Percentiles rank a stretch among this genome's conserved stretches.
Conservation (phyloP, 1,140 invertebrate genomes). For the Brachionus angularis region DNA sequence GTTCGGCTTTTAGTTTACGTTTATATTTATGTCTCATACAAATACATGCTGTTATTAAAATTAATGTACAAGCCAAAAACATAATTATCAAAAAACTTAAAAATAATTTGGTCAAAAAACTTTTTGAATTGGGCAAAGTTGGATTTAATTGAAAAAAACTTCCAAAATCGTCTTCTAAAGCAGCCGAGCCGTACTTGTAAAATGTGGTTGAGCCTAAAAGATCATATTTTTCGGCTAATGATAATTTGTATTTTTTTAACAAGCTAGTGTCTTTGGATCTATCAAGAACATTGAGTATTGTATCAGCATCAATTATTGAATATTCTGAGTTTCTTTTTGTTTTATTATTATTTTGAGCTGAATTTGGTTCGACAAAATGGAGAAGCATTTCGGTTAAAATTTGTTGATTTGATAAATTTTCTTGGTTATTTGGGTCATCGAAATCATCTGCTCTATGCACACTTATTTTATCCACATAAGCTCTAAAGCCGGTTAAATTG, state of each 20-base stretch:
- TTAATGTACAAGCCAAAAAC: neutral
- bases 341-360: neutral
- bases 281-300: slow-evolving; percentile 8
- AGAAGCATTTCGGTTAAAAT: slow-evolving; percentile 30
- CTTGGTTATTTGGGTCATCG: no score
- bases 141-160: neutral
- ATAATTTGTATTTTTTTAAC: slow-evolving; percentile 29
- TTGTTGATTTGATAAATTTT: neutral
- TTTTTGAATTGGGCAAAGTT: neutral
- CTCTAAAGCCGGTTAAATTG: slow-evolving; percentile 14
- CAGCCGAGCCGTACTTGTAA: slow-evolving; percentile 18
- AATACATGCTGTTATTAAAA: neutral
- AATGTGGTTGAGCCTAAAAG: neutral
- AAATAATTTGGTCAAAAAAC: slow-evolving; percentile 11
- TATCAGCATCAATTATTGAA: slow-evolving; percentile 1
- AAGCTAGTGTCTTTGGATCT: slow-evolving; percentile 8
- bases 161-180: neutral
- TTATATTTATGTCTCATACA: slow-evolving; percentile 29
- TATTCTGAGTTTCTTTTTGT: slow-evolving; percentile 10
- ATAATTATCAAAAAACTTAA: neutral
- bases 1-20: slow-evolving; percentile 26
- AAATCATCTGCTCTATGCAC: no score
- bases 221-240: slow-evolving; percentile 38
- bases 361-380: slow-evolving; percentile 38
- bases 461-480: slow-evolving; percentile 25